phyloP scores from a whole-genome alignment of 2,797 vertebrate species.

The Phrynocephalus vlangalii region DNA sequence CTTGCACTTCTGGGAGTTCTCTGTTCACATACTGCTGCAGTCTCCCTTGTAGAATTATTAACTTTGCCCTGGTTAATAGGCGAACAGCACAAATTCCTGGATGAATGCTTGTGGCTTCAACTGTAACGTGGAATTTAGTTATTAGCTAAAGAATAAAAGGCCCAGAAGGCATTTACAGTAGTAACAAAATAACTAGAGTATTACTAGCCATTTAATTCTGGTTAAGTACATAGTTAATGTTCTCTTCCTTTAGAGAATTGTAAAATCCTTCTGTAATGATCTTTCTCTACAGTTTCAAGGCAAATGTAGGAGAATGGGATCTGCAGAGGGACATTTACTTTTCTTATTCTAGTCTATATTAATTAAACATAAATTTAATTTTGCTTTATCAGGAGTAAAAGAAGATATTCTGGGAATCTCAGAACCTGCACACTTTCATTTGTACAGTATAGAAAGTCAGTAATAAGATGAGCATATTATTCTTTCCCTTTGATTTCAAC shows the following conservation, averaged over 20 bases:
- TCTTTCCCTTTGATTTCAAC: background rate
- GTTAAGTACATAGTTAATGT: slow-evolving; percentile 45
- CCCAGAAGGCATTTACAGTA: background rate
- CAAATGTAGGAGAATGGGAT: slow-evolving; percentile 47
- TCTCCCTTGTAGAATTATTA: too few species aligned
- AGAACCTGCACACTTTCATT: slow-evolving; percentile 9
- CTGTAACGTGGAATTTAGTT: background rate
- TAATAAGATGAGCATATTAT: fast-evolving
- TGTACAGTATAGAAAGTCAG: fast-evolving
- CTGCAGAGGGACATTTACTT: slow-evolving; percentile 59
- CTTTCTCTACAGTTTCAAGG: slow-evolving; percentile 20
- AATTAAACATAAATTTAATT: slow-evolving; percentile 45
- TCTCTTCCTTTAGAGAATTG: slow-evolving; percentile 46
- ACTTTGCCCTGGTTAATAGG: background rate
- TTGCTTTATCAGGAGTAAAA: slow-evolving; percentile 22
- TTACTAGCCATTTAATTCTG: slow-evolving; percentile 47
- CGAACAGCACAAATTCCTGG: background rate
- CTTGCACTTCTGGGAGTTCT: too few species aligned
- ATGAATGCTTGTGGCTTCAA: background rate
- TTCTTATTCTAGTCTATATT: slow-evolving; percentile 1
- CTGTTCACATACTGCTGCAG: too few species aligned
- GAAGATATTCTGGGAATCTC: slow-evolving; percentile 3
- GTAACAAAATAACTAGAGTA: slow-evolving; percentile 7
- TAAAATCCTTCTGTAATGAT: slow-evolving; percentile 33
- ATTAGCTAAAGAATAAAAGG: background rate